These are phyloP conservation scores for Uropsilus gracilis DNA, from an alignment of 2,113 vertebrate species.

Conservation along the genomic window DNA sequence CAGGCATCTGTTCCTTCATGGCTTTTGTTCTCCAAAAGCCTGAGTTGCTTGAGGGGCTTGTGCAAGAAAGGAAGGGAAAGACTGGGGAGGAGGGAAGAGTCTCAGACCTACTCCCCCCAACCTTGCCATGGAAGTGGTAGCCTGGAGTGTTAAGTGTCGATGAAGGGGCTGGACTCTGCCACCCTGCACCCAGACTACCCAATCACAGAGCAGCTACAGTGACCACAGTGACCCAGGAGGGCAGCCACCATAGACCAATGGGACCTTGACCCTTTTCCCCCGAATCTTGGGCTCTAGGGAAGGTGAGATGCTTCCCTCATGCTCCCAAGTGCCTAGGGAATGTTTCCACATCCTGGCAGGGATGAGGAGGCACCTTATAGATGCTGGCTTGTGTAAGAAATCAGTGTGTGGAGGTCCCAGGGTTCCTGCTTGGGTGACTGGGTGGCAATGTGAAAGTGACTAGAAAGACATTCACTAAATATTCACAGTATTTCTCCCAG, in stretches of 20 bases:
- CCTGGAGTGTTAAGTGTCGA: neutral
- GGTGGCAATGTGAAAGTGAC: neutral
- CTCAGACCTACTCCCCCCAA: neutral
- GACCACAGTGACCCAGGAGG: neutral
- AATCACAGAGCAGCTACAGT: neutral
- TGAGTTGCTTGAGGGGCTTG: neutral
- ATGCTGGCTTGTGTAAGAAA: neutral
- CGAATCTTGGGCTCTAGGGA: neutral
- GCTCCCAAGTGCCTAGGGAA: neutral
- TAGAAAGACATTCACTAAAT: neutral
- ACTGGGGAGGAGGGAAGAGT: neutral
- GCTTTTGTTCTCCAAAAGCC: neutral
- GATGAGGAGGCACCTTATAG: too few relatives aligned
- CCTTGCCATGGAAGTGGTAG: too few relatives aligned
- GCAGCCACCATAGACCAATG: neutral
- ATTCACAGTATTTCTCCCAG: neutral
- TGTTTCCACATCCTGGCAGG: neutral
- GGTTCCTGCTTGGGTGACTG: neutral
- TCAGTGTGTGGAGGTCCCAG: neutral
- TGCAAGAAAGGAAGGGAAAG: neutral
- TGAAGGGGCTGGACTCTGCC: neutral
- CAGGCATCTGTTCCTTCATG: neutral
- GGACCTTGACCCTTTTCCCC: neutral
- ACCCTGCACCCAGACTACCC: neutral
- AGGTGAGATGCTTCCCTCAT: neutral